Evolutionary conservation across 2,797 vertebrate species (phyloP).

Genomic region (Danio albolineatus): DNA sequence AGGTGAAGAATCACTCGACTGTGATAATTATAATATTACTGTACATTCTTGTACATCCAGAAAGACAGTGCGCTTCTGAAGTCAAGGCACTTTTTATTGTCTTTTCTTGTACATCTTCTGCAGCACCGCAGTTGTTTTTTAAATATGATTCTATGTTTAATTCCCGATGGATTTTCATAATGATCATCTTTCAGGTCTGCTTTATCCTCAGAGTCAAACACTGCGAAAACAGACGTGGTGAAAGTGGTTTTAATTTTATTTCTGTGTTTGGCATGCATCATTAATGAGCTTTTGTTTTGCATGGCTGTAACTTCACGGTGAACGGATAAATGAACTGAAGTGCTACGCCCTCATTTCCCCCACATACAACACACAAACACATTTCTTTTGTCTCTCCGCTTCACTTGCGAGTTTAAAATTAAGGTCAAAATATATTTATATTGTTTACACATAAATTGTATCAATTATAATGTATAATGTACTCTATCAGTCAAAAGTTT

Average conservation of each 20-base stretch:
- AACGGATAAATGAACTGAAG: constrained; percentile 55
- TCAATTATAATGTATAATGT: not conserved
- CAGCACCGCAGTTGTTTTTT: constrained; percentile 22
- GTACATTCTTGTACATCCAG: not conserved
- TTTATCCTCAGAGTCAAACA: constrained; percentile 46
- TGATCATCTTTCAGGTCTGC: constrained; percentile 1
- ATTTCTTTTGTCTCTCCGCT: not conserved
- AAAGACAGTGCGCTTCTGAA: not conserved
- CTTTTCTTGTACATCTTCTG: not conserved
- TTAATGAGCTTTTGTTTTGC: constrained; percentile 60
- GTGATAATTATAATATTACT: not conserved
- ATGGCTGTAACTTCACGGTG: constrained; percentile 55
- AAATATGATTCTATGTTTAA: constrained; percentile 30
- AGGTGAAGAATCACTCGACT: constrained; percentile 3
- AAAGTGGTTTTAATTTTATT: constrained; percentile 55
- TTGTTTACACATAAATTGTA: not conserved
- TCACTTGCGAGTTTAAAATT: not conserved
- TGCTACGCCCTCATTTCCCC: constrained; percentile 13
- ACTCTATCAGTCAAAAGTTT: not conserved
- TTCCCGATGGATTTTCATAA: constrained; percentile 47
- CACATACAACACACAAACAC: not conserved
- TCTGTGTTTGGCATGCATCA: constrained; percentile 56
- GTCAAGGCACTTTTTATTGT: not conserved
- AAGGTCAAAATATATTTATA: not conserved
- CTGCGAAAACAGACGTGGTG: constrained; percentile 23